Conservation (phyloP, 2,797 vertebrate genomes). For the Spheniscus humboldti region DNA sequence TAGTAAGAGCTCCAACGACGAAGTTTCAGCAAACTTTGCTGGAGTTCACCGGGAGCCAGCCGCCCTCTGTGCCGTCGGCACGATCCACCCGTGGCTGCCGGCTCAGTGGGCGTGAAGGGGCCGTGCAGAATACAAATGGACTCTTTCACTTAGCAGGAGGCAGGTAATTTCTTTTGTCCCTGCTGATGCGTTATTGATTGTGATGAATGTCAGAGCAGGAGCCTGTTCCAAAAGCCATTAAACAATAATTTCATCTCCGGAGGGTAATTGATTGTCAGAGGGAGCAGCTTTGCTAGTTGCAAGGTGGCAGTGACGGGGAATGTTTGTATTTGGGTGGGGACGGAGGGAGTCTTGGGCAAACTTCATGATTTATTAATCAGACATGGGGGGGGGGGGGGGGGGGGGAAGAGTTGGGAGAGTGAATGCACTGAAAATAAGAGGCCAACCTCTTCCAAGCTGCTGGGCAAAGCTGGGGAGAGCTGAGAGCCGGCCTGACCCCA, state of each 20-base stretch:
- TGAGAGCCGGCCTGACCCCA: not conserved
- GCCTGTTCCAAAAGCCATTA: conserved; percentile 80
- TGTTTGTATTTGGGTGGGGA: conserved; percentile 73
- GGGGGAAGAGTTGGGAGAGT: conserved; percentile 48
- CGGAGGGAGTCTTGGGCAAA: conserved; percentile 48
- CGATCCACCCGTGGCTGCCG: conserved; percentile 43
- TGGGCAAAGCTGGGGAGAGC: not conserved
- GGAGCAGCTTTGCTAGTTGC: conserved; percentile 61
- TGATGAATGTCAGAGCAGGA: conserved; percentile 80
- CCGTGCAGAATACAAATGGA: conserved; percentile 71
- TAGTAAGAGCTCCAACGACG: fast-evolving
- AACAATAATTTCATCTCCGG: conserved; percentile 82
- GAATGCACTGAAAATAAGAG: not conserved
- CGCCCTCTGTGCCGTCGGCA: not conserved
- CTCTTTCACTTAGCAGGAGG: conserved; percentile 76
- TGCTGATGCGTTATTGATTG: conserved; percentile 82
- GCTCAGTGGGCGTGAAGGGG: conserved; percentile 66
- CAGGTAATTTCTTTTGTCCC: conserved; percentile 82
- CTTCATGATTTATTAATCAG: conserved; percentile 74
- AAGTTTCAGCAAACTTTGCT: not conserved
- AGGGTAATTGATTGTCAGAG: conserved; percentile 81
- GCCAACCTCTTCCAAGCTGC: not conserved
- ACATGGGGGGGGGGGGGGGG: no score
- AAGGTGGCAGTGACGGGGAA: conserved; percentile 63
- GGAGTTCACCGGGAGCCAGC: not conserved